These are phyloP conservation scores for Bolborhynchus lineola DNA, from an alignment of 2,113 vertebrate species.

Conservation along the genomic window DNA sequence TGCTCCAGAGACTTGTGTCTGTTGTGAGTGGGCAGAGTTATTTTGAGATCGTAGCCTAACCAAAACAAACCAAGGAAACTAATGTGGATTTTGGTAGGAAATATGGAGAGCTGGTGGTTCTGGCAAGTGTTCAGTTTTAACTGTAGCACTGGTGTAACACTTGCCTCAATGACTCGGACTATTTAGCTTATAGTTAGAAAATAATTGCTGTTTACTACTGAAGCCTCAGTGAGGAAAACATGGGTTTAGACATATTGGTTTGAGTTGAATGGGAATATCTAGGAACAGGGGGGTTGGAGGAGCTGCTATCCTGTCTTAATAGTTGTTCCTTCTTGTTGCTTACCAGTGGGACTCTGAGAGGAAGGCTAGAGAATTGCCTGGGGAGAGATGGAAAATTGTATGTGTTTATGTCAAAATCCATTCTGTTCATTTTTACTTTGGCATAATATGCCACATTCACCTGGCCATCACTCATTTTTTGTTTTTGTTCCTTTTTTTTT, in stretches of 20 bases:
- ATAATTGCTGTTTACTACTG: neutral
- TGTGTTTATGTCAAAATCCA: conserved; percentile 1
- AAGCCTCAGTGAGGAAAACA: neutral
- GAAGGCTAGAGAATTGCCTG: neutral
- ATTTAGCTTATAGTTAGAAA: neutral
- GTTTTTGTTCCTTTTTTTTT: conserved; percentile 27
- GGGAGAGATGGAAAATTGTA: conserved; percentile 25
- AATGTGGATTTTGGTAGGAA: neutral
- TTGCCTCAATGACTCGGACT: neutral
- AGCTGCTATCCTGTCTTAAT: neutral
- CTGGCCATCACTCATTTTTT: conserved; percentile 53
- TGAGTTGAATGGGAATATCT: neutral
- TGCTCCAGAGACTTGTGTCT: neutral
- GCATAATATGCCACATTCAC: conserved; percentile 27
- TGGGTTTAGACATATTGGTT: neutral
- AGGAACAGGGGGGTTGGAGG: neutral
- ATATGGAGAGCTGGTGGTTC: neutral
- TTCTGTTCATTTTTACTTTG: conserved; percentile 60
- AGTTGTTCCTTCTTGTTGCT: neutral
- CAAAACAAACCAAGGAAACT: neutral
- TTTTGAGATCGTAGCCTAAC: neutral
- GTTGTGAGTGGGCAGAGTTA: neutral
- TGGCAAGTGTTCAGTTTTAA: neutral
- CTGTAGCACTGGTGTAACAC: neutral
- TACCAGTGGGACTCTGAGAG: neutral